Conservation (phyloP, 2,113 vertebrate genomes). For the Formicarius rufipectus region DNA sequence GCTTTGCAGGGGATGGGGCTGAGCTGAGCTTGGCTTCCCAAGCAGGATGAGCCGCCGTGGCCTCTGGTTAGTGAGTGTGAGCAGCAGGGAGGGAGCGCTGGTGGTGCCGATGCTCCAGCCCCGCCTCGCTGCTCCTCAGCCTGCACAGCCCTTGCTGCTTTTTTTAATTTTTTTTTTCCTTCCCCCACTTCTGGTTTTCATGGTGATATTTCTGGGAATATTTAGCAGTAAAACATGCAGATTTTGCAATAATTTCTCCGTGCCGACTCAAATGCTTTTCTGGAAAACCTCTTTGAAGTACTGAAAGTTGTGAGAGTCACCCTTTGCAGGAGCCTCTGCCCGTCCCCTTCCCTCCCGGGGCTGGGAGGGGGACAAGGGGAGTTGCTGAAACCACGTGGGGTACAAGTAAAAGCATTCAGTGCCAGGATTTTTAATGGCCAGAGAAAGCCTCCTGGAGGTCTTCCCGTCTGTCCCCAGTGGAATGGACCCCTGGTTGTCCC, state of each 20-base stretch:
- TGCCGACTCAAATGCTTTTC: neutral
- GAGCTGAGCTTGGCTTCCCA: neutral
- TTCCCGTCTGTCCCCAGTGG: slow-evolving; percentile 2
- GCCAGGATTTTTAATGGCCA: neutral
- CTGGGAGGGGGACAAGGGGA: neutral
- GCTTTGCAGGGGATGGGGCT: neutral
- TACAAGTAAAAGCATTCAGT: neutral
- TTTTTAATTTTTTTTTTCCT: too few species aligned
- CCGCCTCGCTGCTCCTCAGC: neutral
- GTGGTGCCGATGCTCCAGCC: neutral
- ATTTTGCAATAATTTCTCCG: slow-evolving; percentile 50
- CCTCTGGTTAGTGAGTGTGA: rapidly evolving
- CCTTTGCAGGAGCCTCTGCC: neutral
- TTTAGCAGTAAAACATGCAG: slow-evolving; percentile 11
- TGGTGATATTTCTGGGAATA: slow-evolving; percentile 32
- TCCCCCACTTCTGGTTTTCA: neutral
- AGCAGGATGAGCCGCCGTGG: neutral
- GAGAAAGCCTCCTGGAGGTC: neutral
- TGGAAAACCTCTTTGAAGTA: neutral
- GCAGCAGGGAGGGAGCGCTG: neutral
- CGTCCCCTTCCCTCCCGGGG: rapidly evolving
- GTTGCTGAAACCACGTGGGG: neutral
- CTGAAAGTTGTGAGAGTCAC: neutral
- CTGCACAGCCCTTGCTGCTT: neutral
- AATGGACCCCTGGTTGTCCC: neutral